A percentile compares a stretch with the other conserved stretches of the same genome.
Evolutionary conservation across 2,888 invertebrate genomes (phyloP).

Genomic region (Amiota communis): DNA sequence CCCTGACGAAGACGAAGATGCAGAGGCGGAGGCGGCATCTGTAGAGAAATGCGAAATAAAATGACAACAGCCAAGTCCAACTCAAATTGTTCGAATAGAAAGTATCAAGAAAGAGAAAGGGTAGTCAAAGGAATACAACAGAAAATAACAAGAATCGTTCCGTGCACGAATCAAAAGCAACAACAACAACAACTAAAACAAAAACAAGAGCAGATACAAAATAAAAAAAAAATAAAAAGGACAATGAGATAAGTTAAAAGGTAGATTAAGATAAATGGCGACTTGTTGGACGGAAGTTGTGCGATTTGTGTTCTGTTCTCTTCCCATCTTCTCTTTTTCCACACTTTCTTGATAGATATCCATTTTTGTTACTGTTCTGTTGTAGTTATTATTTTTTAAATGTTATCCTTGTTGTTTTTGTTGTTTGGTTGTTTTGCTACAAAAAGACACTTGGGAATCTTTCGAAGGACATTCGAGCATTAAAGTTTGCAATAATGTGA

Average conservation of each 20-base stretch:
- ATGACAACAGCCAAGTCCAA: constrained; percentile 13
- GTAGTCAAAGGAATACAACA: constrained; percentile 51
- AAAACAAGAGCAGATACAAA: constrained; percentile 37
- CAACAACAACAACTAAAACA: constrained; percentile 65
- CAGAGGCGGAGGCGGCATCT: constrained; percentile 28
- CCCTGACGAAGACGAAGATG: constrained; percentile 31
- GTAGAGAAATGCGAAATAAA: background rate
- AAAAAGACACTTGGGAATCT: constrained; percentile 5
- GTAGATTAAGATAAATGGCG: constrained; percentile 68
- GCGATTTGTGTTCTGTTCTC: constrained; percentile 29
- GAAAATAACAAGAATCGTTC: constrained; percentile 25
- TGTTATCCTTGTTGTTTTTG: background rate
- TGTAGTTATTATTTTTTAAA: constrained; percentile 58
- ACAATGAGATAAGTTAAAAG: constrained; percentile 67
- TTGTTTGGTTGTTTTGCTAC: background rate
- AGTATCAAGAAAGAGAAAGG: constrained; percentile 27
- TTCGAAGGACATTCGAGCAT: constrained; percentile 9
- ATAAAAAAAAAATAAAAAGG: constrained; percentile 50
- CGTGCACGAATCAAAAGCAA: constrained; percentile 42
- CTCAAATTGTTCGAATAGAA: constrained; percentile 29
- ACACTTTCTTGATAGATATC: constrained; percentile 17
- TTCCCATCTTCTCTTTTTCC: background rate
- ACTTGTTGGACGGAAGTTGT: constrained; percentile 50
- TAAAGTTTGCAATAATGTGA: background rate
- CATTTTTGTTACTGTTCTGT: constrained; percentile 18